Evolutionary conservation across 2,113 vertebrate genomes (phyloP), one percentile per base, ranked within the genome.

Genomic region (Apistogramma diplotaenia): DNA sequence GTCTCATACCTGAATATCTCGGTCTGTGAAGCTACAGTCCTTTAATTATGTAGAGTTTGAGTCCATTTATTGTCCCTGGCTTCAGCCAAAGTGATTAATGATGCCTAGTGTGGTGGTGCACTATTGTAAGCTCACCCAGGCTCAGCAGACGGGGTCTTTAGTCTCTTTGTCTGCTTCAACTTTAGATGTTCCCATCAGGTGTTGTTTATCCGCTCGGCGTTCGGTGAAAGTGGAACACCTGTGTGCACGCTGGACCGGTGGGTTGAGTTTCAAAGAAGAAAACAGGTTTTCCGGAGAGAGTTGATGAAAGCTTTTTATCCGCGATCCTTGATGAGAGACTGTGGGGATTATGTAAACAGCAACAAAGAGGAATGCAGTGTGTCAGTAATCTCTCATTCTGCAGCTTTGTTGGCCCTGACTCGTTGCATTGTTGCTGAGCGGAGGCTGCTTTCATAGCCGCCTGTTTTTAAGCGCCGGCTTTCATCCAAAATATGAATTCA

Each of bases 281-380:
- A 53, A 23, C 61, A 31, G 73, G 76, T 83, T 91, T 87, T 89
- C 79, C 59, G 43, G 40, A 3, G 43, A 73, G 86, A 74, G 57
- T 3, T 43, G 83, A 90, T 89, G 88, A 88, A 89, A 89, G 89
- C 85, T 87, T 86, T 90, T 92, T 86, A 85, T 89, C 72, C 82
- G 13, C 4, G 35, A 58, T 85, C 5, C 86, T 81, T 75, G 85
- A 91, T 87, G 88, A 92, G 58, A 79, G 89, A 77, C 83, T 46
- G 82, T 10, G 13, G 65, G 78, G 88, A 92, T 93, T 92, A 88
- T 90, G 84, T 86, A 89, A 93, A 91, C 87, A 84, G 75, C 87
- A 79, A 90, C 86, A 92, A 89, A 93, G 87, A 85, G 61, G 67
- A 87, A 70, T 74, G 81, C 82, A 84, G 79, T 80, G 49, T 53